Percentiles rank a stretch among this genome's conserved stretches.
Evolutionary conservation across 2,888 invertebrate species (phyloP).

Genomic region (Conistra vaccinii): DNA sequence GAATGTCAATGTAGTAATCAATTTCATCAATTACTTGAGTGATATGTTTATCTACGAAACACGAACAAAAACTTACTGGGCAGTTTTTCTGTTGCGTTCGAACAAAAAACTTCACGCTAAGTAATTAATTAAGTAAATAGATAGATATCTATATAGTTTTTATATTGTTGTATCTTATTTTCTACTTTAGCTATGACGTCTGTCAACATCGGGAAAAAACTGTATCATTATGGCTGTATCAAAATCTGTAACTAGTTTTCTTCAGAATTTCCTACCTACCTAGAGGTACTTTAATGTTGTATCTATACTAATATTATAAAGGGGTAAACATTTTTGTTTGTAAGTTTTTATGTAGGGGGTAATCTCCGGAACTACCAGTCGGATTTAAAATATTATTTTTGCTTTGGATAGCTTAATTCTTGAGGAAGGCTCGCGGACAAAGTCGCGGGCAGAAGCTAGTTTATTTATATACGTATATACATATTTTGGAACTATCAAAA

Average conservation of each 20-base stretch:
- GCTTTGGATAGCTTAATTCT: too few species aligned
- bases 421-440: too few species aligned
- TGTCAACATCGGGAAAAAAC: conserved; percentile 11
- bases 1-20: conserved; percentile 59
- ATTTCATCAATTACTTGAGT: conserved; percentile 60
- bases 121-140: conserved; percentile 56
- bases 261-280: neutral
- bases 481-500: too few species aligned
- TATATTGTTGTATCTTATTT: conserved; percentile 10
- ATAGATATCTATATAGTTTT: conserved; percentile 15
- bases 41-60: conserved; percentile 36
- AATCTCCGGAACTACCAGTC: too few species aligned
- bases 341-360: too few species aligned
- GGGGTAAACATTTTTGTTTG: too few species aligned
- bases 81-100: conserved; percentile 33
- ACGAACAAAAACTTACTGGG: conserved; percentile 35
- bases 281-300: neutral
- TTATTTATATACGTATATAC: too few species aligned
- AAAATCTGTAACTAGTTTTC: neutral
- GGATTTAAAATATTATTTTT: too few species aligned
- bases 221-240: neutral
- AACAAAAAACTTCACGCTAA: conserved; percentile 51
- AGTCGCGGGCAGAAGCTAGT: too few species aligned
- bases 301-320: too few species aligned
- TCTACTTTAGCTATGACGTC: conserved; percentile 1